Evolutionary conservation across 35 echinoderm and acorn worm species (phyloP).

Genomic region (Strongylocentrotus purpuratus): DNA sequence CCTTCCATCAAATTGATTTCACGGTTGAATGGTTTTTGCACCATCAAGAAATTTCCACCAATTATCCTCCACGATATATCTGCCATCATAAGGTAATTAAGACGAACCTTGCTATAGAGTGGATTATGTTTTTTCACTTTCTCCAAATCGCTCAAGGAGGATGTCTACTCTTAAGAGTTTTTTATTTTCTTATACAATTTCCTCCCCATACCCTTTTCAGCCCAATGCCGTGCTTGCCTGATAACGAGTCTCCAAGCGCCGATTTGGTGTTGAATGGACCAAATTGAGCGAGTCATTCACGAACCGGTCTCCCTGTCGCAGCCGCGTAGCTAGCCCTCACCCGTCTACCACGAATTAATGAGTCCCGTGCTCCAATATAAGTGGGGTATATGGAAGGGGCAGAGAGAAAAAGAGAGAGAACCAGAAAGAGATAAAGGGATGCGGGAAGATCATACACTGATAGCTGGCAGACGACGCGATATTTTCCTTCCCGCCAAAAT

Average conservation of each 20-base stretch:
- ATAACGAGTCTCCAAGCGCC: slow-evolving; percentile 46
- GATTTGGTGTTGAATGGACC: slow-evolving; percentile 32
- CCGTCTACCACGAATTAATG: not conserved
- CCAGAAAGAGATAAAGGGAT: not conserved
- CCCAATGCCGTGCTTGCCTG: not conserved
- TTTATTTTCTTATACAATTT: not conserved
- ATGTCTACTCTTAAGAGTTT: not conserved
- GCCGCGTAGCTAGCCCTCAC: not conserved
- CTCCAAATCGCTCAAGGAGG: not conserved
- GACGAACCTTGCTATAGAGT: not conserved
- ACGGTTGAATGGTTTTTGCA: not conserved
- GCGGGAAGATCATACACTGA: not conserved
- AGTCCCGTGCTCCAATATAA: not conserved
- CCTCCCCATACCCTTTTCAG: not conserved
- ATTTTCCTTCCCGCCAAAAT: not conserved
- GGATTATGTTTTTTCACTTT: not conserved
- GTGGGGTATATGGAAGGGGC: not conserved
- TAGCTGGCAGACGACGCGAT: not conserved
- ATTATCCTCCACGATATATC: not conserved
- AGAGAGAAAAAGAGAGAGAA: not conserved
- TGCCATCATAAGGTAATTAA: slow-evolving; percentile 9
- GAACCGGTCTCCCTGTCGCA: slow-evolving; percentile 8
- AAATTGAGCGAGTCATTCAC: slow-evolving; percentile 47
- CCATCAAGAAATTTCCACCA: not conserved
- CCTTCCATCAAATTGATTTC: not conserved